Evolutionary conservation across 2,797 vertebrate genomes (phyloP), one percentile per base, ranked within the genome.

Genomic region (Triplophysa bombifrons): DNA sequence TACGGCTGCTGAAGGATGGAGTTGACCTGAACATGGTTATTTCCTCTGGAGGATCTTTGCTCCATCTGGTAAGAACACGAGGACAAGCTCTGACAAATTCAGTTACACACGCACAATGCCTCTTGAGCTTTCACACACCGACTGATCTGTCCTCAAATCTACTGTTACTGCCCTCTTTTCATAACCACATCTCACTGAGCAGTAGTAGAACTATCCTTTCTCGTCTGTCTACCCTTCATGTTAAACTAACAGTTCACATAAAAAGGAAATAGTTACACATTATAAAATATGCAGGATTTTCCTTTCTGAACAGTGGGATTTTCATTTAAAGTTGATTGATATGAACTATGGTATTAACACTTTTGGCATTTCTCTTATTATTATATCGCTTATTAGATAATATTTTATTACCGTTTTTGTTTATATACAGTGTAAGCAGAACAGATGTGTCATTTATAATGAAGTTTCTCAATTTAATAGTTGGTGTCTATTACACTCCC

Each of bases 1-100:
- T 99, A 79, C 91, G 91, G 73, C 94, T 98, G 50, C 87, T 99
- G 87, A 96, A 98, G 88, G 96, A 97, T 73, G 96, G 96, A 82
- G 93, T 91, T 0, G 94, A 98, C 82, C 93, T 90, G 80, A 95
- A 94, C 70, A 88, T 86, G 3, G 76, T 87, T 1, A 85, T 91
- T 80, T 93, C 94, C 51, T 97, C 96, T 13, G 96, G 96, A 88
- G 96, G 96, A 74, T 95, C 96, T 46, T 89, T 99, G 86, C 94
- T 99, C 34, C 97, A 99, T 87, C 90, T 98, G 96, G 97, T 99
- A 93, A 95, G 94, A 91, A 73, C 81, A 80, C 71, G 81, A 64
- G 69, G 48, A 79, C 60, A 72, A 79, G 69, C 60, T 65, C 50
- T 71, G 46, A 78, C 76, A 78, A 71, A 65, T 65, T 53, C 56